Conservation (phyloP, 2,888 invertebrate species). For the Dolichopus griseipennis region DNA sequence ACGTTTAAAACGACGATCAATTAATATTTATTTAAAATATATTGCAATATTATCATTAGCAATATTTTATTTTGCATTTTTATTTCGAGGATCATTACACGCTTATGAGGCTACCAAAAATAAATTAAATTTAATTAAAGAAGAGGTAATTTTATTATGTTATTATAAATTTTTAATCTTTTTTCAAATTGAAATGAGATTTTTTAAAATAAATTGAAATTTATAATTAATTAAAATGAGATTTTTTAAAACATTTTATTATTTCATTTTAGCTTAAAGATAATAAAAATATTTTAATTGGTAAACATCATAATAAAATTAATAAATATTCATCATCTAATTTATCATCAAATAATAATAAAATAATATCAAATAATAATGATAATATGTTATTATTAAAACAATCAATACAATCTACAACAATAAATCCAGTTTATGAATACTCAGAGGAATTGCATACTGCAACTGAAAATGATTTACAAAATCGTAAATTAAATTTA, state of each 20-base stretch:
- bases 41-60: conserved; percentile 33
- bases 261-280: neutral
- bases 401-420: conserved; percentile 26
- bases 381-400: neutral
- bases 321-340: neutral
- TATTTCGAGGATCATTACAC: conserved; percentile 39
- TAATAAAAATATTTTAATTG: neutral
- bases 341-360: neutral
- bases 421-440: conserved; percentile 42
- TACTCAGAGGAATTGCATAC: conserved; percentile 43
- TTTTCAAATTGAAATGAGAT: too few species aligned
- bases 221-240: neutral
- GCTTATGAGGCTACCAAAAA: conserved; percentile 39
- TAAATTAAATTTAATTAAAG: conserved; percentile 18
- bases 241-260: neutral
- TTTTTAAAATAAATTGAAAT: neutral
- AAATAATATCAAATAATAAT: neutral
- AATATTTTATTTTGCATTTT: conserved; percentile 37
- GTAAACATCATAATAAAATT: neutral
- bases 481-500: conserved; percentile 44
- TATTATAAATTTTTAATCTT: neutral
- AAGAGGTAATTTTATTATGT: conserved; percentile 17
- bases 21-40: conserved; percentile 37
- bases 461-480: conserved; percentile 46
- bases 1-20: conserved; percentile 35